A percentile compares a stretch with the other conserved stretches of the same genome.
phyloP scores from a whole-genome alignment of 1,140 invertebrate genomes.

The Tetranychus urticae region DNA sequence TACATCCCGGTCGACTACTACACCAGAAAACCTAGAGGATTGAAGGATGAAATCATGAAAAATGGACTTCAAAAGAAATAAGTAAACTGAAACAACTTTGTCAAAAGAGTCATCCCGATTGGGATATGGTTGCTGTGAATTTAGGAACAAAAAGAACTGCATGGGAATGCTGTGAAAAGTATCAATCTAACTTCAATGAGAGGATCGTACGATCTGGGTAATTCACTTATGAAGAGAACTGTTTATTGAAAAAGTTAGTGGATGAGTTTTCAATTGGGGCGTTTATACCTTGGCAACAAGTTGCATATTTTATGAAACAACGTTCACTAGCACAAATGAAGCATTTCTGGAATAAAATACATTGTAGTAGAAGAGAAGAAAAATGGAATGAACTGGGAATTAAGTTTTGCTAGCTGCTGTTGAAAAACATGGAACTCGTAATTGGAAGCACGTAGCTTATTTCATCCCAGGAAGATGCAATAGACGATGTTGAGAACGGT shows the following conservation, averaged over 20 bases:
- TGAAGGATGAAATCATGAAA: slow-evolving; percentile 8
- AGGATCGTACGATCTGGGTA: neutral
- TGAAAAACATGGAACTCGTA: neutral
- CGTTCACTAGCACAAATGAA: slow-evolving; percentile 3
- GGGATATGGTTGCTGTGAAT: slow-evolving; percentile 5
- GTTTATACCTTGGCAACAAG: slow-evolving; percentile 9
- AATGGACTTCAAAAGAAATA: slow-evolving; percentile 10
- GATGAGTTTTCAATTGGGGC: neutral
- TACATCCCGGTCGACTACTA: slow-evolving; percentile 28
- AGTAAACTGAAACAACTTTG: slow-evolving; percentile 3
- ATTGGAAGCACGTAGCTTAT: neutral
- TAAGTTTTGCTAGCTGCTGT: slow-evolving; percentile 4
- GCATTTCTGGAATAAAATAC: slow-evolving; percentile 1
- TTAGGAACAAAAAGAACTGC: slow-evolving; percentile 5
- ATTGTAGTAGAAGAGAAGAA: neutral
- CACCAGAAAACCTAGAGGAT: slow-evolving; percentile 23
- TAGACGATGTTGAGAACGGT: slow-evolving; percentile 8
- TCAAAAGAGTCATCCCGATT: slow-evolving; percentile 1
- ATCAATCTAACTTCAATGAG: slow-evolving; percentile 5
- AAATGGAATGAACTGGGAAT: slow-evolving; percentile 6
- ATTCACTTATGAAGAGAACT: slow-evolving; percentile 3
- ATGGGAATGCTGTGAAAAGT: slow-evolving; percentile 9
- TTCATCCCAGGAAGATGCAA: slow-evolving; percentile 6
- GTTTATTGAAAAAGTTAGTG: slow-evolving; percentile 1
- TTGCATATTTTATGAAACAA: slow-evolving; percentile 4